A percentile compares a stretch with the other conserved stretches of the same genome.
Evolutionary conservation across 2,888 invertebrate species (phyloP).

Genomic region (Lycocerus yunnanus): DNA sequence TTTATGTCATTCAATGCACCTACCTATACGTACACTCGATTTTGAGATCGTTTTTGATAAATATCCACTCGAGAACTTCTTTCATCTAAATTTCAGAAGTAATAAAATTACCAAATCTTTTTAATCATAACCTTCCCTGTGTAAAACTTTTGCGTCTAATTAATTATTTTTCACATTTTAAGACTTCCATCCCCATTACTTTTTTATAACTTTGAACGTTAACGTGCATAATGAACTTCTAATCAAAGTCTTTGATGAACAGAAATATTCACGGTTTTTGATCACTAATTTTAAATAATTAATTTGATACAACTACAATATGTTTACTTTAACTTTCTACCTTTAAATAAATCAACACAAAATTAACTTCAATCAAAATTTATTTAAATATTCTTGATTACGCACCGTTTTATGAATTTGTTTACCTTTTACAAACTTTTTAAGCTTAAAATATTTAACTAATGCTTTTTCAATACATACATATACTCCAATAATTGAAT

Average conservation of each 20-base stretch:
- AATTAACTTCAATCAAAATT: not conserved
- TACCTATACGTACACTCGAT: too few species aligned
- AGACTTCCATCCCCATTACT: slow-evolving; percentile 12
- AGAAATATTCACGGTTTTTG: slow-evolving; percentile 20
- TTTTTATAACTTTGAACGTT: slow-evolving; percentile 20
- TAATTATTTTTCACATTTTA: slow-evolving; percentile 29
- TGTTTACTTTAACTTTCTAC: not conserved
- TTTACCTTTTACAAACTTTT: slow-evolving; percentile 1
- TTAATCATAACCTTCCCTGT: slow-evolving; percentile 6
- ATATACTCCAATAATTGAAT: not conserved
- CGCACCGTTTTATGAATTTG: slow-evolving; percentile 28
- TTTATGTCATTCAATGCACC: not conserved
- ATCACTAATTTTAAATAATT: slow-evolving; percentile 25
- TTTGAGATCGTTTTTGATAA: not conserved
- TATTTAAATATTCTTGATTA: not conserved
- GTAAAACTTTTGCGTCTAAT: slow-evolving; percentile 22
- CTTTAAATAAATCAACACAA: not conserved
- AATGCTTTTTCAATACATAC: not conserved
- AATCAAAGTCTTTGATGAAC: slow-evolving; percentile 25
- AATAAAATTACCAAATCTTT: slow-evolving; percentile 24
- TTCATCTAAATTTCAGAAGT: not conserved
- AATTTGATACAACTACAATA: not conserved
- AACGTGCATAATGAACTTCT: slow-evolving; percentile 28
- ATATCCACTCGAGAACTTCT: not conserved
- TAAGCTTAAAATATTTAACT: not conserved